Base-by-base conservation (phyloP, 2,113 vertebrate species). In the Electrona antarctica region DNA sequence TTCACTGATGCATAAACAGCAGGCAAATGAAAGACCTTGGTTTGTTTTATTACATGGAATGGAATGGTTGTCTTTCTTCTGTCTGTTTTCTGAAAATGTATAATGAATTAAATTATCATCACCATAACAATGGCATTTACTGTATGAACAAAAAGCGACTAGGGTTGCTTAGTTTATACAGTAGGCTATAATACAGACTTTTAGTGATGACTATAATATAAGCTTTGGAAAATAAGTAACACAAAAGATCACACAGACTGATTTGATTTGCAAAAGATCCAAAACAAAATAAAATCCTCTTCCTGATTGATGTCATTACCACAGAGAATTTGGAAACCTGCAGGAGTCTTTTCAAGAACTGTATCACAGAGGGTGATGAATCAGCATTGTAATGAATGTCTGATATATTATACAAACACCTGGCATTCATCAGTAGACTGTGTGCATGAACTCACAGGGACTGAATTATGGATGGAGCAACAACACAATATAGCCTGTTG, bases 351-450 rank as follows among this genome's bases (percentile, higher is more conserved):
- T 45, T 73, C 21, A 61, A 61, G 7, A 49, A 71, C 63, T 73
- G 64, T 51, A 77, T 69, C 65, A 64, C 61, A 28, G 52, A 69
- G 48, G 56, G 50, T 61, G 58, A 64, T 84, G 71, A 78, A 84
- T 75, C 70, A 77, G 15, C 67, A 67, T 12, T 74, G 73, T 64
- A 78, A 41, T 75, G 62, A 76, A 73, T 8, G 48, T 76, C 60
- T 67, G 66, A 58, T 78, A 33, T 60, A 82, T 82, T 79, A 69
- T 60, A 55, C 45, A 41, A 49, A 60, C 63, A 71, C 83, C 65
- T 85, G 80, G 69, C 33, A 67, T 62, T 58, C n/a, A 65, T 51
- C 50, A 33, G 58, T 63, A 47, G 41, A 73, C 64, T 2, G 3
- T 1, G 7, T 64, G 60, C 7, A 2, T 67, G 50, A 72, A 64